Evolutionary conservation across 2,797 vertebrate species (phyloP).

Genomic region (Aldrovandia affinis): DNA sequence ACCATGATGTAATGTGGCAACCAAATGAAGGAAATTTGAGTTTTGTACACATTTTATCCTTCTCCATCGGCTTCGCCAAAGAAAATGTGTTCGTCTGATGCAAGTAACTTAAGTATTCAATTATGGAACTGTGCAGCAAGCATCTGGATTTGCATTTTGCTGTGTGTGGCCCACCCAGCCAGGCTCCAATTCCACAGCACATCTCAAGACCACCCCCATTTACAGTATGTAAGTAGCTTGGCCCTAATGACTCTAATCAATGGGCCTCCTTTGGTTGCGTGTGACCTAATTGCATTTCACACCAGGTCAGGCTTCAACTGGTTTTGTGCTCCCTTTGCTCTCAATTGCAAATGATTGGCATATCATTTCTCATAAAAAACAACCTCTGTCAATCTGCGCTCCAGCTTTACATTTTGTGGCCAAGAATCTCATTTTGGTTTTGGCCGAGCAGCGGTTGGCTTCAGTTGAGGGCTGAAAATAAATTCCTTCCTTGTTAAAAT

Average conservation of each 20-base stretch:
- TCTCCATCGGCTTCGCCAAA: not conserved
- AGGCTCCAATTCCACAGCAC: not conserved
- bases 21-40: not conserved
- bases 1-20: not conserved
- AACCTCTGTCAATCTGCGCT: not conserved
- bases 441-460: not conserved
- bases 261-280: not conserved
- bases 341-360: not conserved
- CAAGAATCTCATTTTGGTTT: not conserved
- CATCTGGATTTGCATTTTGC: slow-evolving; percentile 9
- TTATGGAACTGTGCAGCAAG: not conserved
- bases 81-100: slow-evolving; percentile 1
- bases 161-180: not conserved
- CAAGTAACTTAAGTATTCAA: not conserved
- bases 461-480: not conserved
- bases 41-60: not conserved
- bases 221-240: not conserved
- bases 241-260: not conserved
- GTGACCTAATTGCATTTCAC: slow-evolving; percentile 4
- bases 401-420: not conserved
- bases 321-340: not conserved
- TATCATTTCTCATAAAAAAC: not conserved
- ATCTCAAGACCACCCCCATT: not conserved
- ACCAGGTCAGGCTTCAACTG: not conserved
- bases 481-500: not conserved